phyloP scores from a whole-genome alignment of 2,113 vertebrate genomes.

The Smithornis capensis region DNA sequence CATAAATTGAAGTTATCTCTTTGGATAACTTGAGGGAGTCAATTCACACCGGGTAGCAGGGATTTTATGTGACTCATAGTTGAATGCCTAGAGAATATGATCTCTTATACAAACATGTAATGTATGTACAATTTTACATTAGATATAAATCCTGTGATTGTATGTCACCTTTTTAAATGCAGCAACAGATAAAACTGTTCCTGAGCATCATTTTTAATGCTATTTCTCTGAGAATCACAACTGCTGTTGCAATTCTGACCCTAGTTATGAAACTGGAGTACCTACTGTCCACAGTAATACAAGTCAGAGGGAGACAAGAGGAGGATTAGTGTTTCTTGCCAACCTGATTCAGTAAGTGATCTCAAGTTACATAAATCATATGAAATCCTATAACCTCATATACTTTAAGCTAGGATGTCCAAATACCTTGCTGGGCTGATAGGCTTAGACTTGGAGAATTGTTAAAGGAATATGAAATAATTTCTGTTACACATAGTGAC shows the following conservation, averaged over 20 bases:
- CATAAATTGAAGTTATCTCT: not conserved
- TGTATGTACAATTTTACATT: not conserved
- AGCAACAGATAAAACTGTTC: not conserved
- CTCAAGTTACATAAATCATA: not conserved
- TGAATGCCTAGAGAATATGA: not conserved
- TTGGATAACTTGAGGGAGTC: not conserved
- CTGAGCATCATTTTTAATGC: not conserved
- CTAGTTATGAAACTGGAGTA: not conserved
- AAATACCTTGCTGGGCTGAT: conserved; percentile 12
- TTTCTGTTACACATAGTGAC: not conserved
- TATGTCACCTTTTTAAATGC: not conserved
- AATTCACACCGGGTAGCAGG: not conserved
- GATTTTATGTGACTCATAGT: not conserved
- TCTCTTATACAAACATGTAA: not conserved
- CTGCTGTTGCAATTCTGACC: not conserved
- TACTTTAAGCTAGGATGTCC: not conserved
- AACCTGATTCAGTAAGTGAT: not conserved
- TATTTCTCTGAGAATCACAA: not conserved
- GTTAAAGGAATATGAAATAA: not conserved
- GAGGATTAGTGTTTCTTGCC: conserved; percentile 10
- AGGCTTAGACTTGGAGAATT: conserved; percentile 24
- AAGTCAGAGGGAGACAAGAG: not conserved
- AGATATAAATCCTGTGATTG: not conserved
- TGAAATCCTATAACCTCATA: conserved; percentile 2
- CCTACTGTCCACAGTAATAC: not conserved